Evolutionary conservation across 2,888 invertebrate genomes (phyloP).

Genomic region (Cheilosia variabilis): DNA sequence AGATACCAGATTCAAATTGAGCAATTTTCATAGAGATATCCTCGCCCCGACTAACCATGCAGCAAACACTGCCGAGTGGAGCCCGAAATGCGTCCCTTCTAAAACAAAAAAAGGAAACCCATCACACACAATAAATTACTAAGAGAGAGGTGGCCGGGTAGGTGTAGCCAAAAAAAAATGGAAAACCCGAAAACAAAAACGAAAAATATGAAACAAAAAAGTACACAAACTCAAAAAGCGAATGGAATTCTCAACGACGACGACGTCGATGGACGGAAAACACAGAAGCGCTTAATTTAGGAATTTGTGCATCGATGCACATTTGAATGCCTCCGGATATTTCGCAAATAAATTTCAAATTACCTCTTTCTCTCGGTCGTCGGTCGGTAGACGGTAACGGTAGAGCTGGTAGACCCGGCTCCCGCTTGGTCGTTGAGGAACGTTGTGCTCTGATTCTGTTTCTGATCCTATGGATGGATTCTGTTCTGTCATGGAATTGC

Average conservation of each 20-base stretch:
- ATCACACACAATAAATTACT: conserved; percentile 33
- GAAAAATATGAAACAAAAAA: conserved; percentile 11
- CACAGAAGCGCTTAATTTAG: conserved; percentile 61
- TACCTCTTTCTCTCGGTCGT: conserved; percentile 15
- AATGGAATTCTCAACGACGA: conserved; percentile 26
- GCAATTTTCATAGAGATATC: conserved; percentile 42
- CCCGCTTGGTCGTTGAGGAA: background rate
- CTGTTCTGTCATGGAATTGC: conserved; percentile 26
- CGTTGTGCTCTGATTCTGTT: conserved; percentile 36
- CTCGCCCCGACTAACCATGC: conserved; percentile 19
- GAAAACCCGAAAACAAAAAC: conserved; percentile 10
- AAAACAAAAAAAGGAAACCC: background rate
- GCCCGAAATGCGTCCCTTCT: background rate
- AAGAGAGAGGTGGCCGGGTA: conserved; percentile 1
- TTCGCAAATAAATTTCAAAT: conserved; percentile 68
- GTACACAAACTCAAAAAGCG: conserved; percentile 20
- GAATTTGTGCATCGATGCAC: conserved; percentile 70
- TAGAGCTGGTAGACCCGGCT: too few relatives aligned
- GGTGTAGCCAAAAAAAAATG: conserved; percentile 1
- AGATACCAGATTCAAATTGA: conserved; percentile 49
- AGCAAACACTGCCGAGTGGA: conserved; percentile 35
- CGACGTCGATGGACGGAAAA: conserved; percentile 32
- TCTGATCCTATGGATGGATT: conserved; percentile 40
- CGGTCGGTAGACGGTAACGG: background rate
- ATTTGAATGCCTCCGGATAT: conserved; percentile 69